phyloP scores from a whole-genome alignment of 2,113 vertebrate species.

The Notechis scutatus region DNA sequence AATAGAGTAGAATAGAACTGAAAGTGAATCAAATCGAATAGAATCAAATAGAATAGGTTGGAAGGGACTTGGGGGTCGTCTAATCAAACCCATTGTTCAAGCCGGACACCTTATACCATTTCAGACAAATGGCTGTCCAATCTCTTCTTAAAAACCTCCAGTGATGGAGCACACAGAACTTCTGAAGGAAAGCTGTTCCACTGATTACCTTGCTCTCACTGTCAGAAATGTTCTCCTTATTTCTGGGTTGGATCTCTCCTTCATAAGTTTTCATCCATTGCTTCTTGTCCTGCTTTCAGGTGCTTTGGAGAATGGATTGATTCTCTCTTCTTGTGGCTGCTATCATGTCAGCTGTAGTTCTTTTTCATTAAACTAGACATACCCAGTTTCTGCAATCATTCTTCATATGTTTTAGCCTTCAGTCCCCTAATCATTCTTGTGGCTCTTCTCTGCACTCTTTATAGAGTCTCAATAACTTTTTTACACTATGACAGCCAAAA shows the following conservation, averaged over 20 bases:
- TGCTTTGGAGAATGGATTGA: neutral
- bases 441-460: neutral
- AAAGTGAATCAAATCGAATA: too few species aligned
- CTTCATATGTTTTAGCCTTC: neutral
- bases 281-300: neutral
- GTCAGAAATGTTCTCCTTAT: neutral
- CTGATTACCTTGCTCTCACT: neutral
- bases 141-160: neutral
- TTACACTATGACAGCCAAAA: neutral
- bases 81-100: neutral
- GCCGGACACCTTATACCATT: neutral
- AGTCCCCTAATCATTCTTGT: neutral
- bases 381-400: neutral
- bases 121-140: neutral
- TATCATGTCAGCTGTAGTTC: neutral
- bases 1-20: neutral
- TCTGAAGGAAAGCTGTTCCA: neutral
- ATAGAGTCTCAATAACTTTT: neutral
- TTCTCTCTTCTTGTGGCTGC: neutral
- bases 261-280: neutral
- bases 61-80: neutral
- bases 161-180: neutral
- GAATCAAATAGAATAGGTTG: too few species aligned
- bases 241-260: neutral
- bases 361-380: neutral